A percentile compares a stretch with the other conserved stretches of the same genome.
Conservation (phyloP, 2,888 invertebrate genomes). For the Zaprionus obscuricornis region DNA sequence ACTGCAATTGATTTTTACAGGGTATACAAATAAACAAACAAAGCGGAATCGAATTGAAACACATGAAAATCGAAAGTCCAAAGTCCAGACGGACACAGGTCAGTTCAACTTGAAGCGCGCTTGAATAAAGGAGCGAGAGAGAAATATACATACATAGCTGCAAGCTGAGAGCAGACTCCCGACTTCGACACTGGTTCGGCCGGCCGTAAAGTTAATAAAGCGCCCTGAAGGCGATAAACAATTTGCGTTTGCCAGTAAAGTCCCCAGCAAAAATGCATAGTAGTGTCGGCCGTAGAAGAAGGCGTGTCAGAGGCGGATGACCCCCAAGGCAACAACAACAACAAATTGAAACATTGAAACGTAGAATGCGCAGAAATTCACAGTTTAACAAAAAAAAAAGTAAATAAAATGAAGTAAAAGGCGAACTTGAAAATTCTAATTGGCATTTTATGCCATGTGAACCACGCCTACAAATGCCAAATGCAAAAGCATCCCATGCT, state of each 20-base stretch:
- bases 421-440: constrained; percentile 76
- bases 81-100: neutral
- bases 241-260: constrained; percentile 60
- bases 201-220: constrained; percentile 75
- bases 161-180: constrained; percentile 7
- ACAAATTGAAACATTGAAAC: too few relatives aligned
- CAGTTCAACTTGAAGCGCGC: constrained; percentile 9
- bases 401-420: too few relatives aligned
- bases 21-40: too few relatives aligned
- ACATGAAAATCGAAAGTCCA: constrained; percentile 55
- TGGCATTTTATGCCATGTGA: constrained; percentile 67
- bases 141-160: too few relatives aligned
- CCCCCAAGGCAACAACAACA: constrained; percentile 37
- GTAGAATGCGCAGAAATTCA: too few relatives aligned
- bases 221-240: constrained; percentile 68
- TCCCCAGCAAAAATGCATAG: too few relatives aligned
- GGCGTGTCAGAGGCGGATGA: too few relatives aligned
- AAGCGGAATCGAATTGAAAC: constrained; percentile 31
- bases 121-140: too few relatives aligned
- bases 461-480: constrained; percentile 39
- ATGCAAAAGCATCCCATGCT: too few relatives aligned
- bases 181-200: constrained; percentile 9
- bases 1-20: too few relatives aligned
- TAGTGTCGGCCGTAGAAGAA: too few relatives aligned
- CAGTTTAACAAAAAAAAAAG: too few relatives aligned